A percentile compares a stretch with the other conserved stretches of the same genome.
Conservation (phyloP, 2,888 invertebrate genomes). For the Amblyjoppa fuscipennis region DNA sequence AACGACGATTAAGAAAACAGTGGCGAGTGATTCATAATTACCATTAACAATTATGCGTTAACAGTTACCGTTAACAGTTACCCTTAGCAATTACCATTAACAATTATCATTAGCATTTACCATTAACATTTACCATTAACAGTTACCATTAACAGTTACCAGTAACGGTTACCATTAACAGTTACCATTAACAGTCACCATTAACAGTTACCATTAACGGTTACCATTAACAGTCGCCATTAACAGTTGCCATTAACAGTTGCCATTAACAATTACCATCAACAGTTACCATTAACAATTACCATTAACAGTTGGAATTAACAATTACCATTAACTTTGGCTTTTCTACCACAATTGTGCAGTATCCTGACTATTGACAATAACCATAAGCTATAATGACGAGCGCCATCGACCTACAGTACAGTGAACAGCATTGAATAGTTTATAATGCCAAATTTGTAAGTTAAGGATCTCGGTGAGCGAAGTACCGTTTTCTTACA, state of each 20-base stretch:
- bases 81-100: no score
- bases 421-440: not conserved
- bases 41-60: no score
- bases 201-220: no score
- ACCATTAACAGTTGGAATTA: no score
- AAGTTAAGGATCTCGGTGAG: not conserved
- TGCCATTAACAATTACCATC: not conserved
- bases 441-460: not conserved
- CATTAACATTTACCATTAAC: not conserved
- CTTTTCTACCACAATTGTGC: no score
- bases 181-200: no score
- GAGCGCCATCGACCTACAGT: not conserved
- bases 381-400: not conserved
- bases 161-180: not conserved
- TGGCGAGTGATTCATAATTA: conserved; percentile 35
- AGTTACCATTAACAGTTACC: not conserved
- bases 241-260: not conserved
- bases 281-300: not conserved
- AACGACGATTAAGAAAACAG: conserved; percentile 49
- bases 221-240: no score
- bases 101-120: not conserved
- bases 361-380: no score
- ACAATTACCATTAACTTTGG: no score
- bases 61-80: no score
- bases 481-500: not conserved